Percentiles rank a stretch among this genome's conserved stretches.
phyloP scores from a whole-genome alignment of 2,797 vertebrate genomes.

The Jordanella pulchra region DNA sequence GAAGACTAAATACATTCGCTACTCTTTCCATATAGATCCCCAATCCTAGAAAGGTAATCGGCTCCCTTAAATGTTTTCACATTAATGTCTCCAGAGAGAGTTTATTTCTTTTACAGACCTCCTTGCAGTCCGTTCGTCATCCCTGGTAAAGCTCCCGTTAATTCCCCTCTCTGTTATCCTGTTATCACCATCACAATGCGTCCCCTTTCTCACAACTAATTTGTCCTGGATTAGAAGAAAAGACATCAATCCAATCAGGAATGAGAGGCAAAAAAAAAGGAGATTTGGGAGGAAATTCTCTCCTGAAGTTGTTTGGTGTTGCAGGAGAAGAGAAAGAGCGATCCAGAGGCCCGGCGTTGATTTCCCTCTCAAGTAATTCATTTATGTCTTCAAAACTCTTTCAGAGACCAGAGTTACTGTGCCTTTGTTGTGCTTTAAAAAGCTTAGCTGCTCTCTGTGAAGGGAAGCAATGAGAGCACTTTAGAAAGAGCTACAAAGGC shows the following conservation, averaged over 20 bases:
- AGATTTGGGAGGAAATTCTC: conserved; percentile 76
- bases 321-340: conserved; percentile 55
- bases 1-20: neutral
- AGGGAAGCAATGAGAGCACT: conserved; percentile 79
- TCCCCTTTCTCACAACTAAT: conserved; percentile 75
- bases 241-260: conserved; percentile 81
- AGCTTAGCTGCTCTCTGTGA: conserved; percentile 77
- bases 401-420: conserved; percentile 81
- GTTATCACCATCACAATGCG: conserved; percentile 65
- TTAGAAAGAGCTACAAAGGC: conserved; percentile 86
- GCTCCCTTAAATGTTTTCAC: neutral
- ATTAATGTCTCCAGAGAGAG: neutral
- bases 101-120: neutral
- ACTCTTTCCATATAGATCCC: neutral
- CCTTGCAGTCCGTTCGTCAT: neutral
- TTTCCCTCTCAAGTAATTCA: conserved; percentile 84
- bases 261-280: conserved; percentile 27
- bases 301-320: conserved; percentile 75
- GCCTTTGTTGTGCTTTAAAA: conserved; percentile 80
- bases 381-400: conserved; percentile 84
- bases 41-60: neutral
- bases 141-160: neutral
- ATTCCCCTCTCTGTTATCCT: conserved; percentile 12
- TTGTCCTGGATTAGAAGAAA: conserved; percentile 83
- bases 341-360: conserved; percentile 71